Evolutionary conservation across 2,113 vertebrate species (phyloP), one percentile per base, ranked within the genome.

Genomic region (Eublepharis macularius): DNA sequence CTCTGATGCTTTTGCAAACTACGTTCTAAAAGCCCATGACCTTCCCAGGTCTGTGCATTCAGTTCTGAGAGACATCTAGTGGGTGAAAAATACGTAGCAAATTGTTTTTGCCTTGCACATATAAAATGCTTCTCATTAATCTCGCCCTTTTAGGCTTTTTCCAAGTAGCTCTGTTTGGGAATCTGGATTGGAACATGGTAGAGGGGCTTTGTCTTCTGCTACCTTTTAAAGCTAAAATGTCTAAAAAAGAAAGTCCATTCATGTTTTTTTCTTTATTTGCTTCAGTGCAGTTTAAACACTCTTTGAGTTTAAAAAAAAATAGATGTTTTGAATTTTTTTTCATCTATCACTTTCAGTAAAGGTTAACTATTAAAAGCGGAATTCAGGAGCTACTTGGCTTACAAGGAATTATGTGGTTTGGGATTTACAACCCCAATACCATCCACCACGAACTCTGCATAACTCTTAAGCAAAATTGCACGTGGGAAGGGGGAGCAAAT

Each of bases 121-220:
- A 26, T 41, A 79, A 94, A 94, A 91, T 29, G 82, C 4, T 39
- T 76, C 77, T 84, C 89, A 90, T 29, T 43, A 72, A 49, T 90
- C 84, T 92, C 65, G 81, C 78, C 0, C 0, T n/a, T 54, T 82
- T 92, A n/a, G 36, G 9, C 29, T 84, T 60, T 51, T 49, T 49
- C 41, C 68, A 60, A 72, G n/a, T 26, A 51, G 43, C 19, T 80
- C 51, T 51, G 17, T 39, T 34, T 70, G 66, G 60, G 66, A 81
- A 68, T 12, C 36, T 70, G 11, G 29, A 78, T 49, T 70, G 11
- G 29, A 78, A 60, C 49, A 45, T 4, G 24, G 8, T 49, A 60
- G 36, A 21, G 65, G 49, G 32, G 7, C 54, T 85, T 80, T 72
- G 29, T 21, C 26, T 32, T 85, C 75, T 12, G 47, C 60, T 84